Base-by-base conservation (phyloP, 2,797 vertebrate species). In the Myotis findleyi region DNA sequence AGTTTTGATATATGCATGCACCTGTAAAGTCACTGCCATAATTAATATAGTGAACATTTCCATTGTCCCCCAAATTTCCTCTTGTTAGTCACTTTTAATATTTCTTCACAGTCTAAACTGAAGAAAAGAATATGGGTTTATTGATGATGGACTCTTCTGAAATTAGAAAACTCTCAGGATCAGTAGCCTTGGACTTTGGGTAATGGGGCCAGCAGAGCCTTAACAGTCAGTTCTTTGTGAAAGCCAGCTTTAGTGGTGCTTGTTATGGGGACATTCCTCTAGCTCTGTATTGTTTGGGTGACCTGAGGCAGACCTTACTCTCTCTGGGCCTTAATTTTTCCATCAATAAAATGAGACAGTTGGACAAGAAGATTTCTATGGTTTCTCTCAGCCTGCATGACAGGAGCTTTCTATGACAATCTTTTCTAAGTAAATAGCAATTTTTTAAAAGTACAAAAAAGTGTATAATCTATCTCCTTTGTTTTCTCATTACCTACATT, bases 131-230 rank as follows among this genome's bases (percentile, higher is more conserved):
- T n/a, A 64, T 81, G 44, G 62, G 7, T 80, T 94, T 87, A 36
- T 89, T 66, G 9, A 23, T 75, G 36, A 25, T 49, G 27, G 4
- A 5, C 23, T 81, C 77, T 87, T 91, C 68, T 81, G 92, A 81
- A 41, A 75, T 79, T 64, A 83, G 76, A 91, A 95, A 66, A 94
- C n/a, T 66, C 41, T 92, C 27, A 44, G 73, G 84, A 80, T 30
- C 27, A 55, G 47, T 59, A 25, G 23, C 21, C 85, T 92, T 90
- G 36, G 36, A 41, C 73, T 95, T 89, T 16, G 75, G 30, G 36
- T 66, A 23, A 69, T 85, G 49, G 49, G 18, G 36, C 86, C 33
- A 66, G 73, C 41, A 87, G 66, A 86, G 23, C 23, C 57, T 66
- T n/a, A 16, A 57, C 76, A 94, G 55, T 94, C 6, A 36, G 23